Evolutionary conservation across 2,888 invertebrate genomes (phyloP), one percentile per base, ranked within the genome.

Genomic region (Synanthedon vespiformis): DNA sequence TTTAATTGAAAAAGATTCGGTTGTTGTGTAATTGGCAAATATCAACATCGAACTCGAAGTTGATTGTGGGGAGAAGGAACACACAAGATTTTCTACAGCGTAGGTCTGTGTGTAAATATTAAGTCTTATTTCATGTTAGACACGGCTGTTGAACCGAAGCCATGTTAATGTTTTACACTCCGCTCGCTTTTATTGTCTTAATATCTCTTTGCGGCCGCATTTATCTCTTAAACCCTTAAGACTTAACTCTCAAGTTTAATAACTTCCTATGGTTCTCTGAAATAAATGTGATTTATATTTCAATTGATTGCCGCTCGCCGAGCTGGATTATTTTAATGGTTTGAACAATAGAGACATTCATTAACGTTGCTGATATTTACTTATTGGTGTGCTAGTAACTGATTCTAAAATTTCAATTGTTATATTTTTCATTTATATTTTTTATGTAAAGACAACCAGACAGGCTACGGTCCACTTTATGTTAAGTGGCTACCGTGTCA

Each of bases 131-230:
- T 44, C 44, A 44, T 44, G n/a, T 69, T 67, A 61, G 70, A 58
- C 61, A 70, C 64, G 72, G 62, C 59, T 67, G 65, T 65, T 64
- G 55, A 57, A 55, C 60, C 58, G 56, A 61, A 58, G 61, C 58
- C 59, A 64, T 58, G 65, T 61, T 65, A 65, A 70, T 70, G 63
- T 64, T 67, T 59, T 58, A 63, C 64, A 63, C 64, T 60, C 58
- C 50, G 53, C 54, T 56, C 53, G 63, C 59, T 61, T 65, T 67
- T 67, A 68, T 67, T 67, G 67, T 65, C 55, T 62, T 63, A 62
- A 67, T 70, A 67, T 67, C 66, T 66, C 61, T 61, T 54, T 52
- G 53, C 52, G 56, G 59, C 55, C 57, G 61, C 56, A 60, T 55
- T 62, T 34, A 60, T 61, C 8, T 13, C 16, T 48, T 22, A 18